These are phyloP conservation scores for Gymnoscelis rufifasciata DNA, from an alignment of 2,888 invertebrate species.

Conservation along the genomic window DNA sequence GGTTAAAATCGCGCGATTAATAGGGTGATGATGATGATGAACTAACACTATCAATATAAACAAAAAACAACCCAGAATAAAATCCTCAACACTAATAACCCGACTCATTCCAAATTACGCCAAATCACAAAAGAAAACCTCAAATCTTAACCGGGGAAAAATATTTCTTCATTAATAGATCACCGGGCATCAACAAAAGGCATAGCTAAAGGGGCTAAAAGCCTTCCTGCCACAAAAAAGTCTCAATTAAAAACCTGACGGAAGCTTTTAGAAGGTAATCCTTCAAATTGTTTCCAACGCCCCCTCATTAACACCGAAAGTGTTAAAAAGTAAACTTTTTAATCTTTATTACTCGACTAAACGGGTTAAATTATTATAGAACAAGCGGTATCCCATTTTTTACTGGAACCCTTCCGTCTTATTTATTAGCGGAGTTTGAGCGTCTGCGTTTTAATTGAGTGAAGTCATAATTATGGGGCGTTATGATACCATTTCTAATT, in stretches of 20 bases:
- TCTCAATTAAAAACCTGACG: slow-evolving; percentile 79
- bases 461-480: slow-evolving; percentile 61
- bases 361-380: slow-evolving; percentile 76
- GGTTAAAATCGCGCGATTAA: no score
- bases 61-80: background rate
- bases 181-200: slow-evolving; percentile 66
- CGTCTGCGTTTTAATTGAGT: slow-evolving; percentile 63
- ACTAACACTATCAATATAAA: no score
- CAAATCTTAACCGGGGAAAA: slow-evolving; percentile 39
- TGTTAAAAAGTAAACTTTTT: slow-evolving; percentile 80
- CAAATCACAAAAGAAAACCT: slow-evolving; percentile 24
- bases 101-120: slow-evolving; percentile 32
- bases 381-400: slow-evolving; percentile 68
- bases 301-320: slow-evolving; percentile 79
- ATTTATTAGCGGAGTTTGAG: slow-evolving; percentile 64
- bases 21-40: no score
- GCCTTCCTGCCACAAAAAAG: slow-evolving; percentile 75
- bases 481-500: slow-evolving; percentile 41
- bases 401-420: slow-evolving; percentile 62
- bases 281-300: slow-evolving; percentile 79
- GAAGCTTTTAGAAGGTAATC: slow-evolving; percentile 80
- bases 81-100: slow-evolving; percentile 21
- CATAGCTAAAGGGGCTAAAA: slow-evolving; percentile 73
- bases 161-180: slow-evolving; percentile 73
- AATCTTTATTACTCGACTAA: slow-evolving; percentile 79